Evolutionary conservation across 2,113 vertebrate species (phyloP), one percentile per base, ranked within the genome.

Genomic region (Austrofundulus limnaeus): DNA sequence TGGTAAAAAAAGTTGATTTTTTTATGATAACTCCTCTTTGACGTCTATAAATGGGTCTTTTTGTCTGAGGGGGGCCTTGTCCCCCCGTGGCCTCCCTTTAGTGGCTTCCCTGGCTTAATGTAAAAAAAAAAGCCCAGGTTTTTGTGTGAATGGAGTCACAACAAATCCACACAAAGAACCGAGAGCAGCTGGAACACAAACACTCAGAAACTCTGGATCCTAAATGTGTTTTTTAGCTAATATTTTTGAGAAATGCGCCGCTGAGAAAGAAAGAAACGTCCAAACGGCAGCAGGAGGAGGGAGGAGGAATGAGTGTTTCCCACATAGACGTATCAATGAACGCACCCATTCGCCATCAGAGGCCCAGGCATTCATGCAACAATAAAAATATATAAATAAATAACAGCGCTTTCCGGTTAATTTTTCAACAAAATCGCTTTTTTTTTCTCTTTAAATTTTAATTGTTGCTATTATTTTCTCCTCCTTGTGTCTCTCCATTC

Each of bases 311-410:
- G 85, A 89, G 83, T 84, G 70, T 86, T 91, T 89, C 86, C 90
- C 85, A 83, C 59, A 78, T 81, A 89, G 85, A 91, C 82, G 87
- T 88, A 91, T 92, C 90, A 93, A 91, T 92, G 90, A 92, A 92
- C 88, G 90, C 88, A 81, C 89, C 90, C 86, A 82, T 85, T 88
- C 84, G 85, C 86, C 84, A 87, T 85, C 84, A 78, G 78, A 89
- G 89, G 88, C 89, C 82, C 85, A 79, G 75, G 74, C 78, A 49
- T 77, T 78, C 81, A 80, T 66, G 53, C 57, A 19, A 28, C 25
- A 42, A 74, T 68, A 66, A 12, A 61, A 59, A 46, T n/a, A n/a
- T 50, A 57, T 42, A 50, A 59, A 0, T 58, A 75, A 67, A 14
- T 20, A 38, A 19, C 21, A 5, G 72, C 60, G 66, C 65, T 58